Conservation (phyloP, 2,113 vertebrate species). For the Lethenteron camtschaticum region DNA sequence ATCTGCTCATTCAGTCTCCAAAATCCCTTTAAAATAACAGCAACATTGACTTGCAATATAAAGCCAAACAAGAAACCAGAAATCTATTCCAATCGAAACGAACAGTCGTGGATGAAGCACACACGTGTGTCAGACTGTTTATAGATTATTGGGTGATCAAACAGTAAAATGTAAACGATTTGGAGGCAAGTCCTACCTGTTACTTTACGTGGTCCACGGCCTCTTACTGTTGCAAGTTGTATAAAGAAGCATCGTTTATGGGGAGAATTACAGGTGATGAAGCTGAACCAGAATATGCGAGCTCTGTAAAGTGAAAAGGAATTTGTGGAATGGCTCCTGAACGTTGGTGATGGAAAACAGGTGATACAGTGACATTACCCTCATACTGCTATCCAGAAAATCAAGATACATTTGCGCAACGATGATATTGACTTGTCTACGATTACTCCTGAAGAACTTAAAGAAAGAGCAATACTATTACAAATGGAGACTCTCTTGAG, state of each 20-base stretch:
- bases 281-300: background rate
- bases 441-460: too few relatives aligned
- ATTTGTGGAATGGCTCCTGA: too few relatives aligned
- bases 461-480: too few relatives aligned
- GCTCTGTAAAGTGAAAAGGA: background rate
- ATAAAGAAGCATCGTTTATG: background rate
- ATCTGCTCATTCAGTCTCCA: too few relatives aligned
- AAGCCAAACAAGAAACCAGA: background rate
- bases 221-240: background rate
- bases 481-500: too few relatives aligned
- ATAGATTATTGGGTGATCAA: background rate
- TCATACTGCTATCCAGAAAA: background rate
- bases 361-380: background rate
- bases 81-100: background rate
- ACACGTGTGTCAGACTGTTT: background rate
- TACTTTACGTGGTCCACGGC: background rate
- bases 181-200: slow-evolving; percentile 1
- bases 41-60: too few relatives aligned
- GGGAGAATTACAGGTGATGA: background rate
- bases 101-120: background rate
- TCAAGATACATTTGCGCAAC: background rate
- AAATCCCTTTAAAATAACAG: too few relatives aligned
- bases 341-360: too few relatives aligned
- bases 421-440: too few relatives aligned
- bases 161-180: background rate